Percentiles rank a stretch among this genome's conserved stretches.
Evolutionary conservation across 1,140 invertebrate genomes (phyloP).

Genomic region (Nautilus pompilius): DNA sequence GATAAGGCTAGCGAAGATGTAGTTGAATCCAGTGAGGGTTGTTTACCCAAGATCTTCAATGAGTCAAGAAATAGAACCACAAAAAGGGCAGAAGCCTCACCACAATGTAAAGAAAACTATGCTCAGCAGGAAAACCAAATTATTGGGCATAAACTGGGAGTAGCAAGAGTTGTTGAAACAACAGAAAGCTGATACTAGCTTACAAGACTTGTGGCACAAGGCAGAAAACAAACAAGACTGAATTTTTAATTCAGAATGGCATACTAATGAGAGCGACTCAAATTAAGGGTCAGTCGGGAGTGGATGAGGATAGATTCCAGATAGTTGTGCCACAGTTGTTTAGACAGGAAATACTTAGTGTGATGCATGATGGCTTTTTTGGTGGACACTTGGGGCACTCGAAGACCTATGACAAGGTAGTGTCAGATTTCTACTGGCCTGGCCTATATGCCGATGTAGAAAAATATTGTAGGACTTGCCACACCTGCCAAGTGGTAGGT

Average conservation of each 20-base stretch:
- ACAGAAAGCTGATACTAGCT: not conserved
- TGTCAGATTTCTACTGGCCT: not conserved
- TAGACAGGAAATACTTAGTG: not conserved
- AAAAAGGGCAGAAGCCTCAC: too few relatives aligned
- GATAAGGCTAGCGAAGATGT: not conserved
- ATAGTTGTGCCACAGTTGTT: not conserved
- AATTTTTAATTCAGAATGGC: not conserved
- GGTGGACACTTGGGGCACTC: not conserved
- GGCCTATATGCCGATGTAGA: conserved; percentile 2
- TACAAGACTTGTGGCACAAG: too few relatives aligned
- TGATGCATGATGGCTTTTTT: not conserved
- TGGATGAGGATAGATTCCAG: not conserved
- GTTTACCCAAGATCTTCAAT: not conserved
- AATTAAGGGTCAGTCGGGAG: not conserved
- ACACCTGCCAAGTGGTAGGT: conserved; percentile 16
- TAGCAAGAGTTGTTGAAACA: not conserved
- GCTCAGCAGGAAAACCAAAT: not conserved
- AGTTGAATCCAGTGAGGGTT: not conserved
- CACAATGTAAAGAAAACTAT: too few relatives aligned
- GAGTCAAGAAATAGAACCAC: too few relatives aligned
- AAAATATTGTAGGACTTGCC: conserved; percentile 11
- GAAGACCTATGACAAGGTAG: not conserved
- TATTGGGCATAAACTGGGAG: not conserved
- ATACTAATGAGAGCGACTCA: not conserved
- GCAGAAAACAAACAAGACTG: not conserved